Percentiles rank a stretch among this genome's conserved stretches.
Conservation (phyloP, 2,797 vertebrate genomes). For the Miichthys miiuy region DNA sequence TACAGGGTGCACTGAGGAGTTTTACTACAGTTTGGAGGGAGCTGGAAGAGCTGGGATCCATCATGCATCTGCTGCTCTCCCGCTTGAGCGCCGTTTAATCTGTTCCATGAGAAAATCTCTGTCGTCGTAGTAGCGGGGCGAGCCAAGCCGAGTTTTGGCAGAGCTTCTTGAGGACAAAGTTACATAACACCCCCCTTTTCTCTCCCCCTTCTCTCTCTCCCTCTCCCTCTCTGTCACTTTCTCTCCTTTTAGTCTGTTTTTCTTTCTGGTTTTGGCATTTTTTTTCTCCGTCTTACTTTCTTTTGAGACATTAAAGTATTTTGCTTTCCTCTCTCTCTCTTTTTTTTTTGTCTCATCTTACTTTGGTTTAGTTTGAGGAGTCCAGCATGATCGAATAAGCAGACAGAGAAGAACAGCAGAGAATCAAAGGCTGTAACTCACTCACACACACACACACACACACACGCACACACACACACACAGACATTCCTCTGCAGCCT, state of each 20-base stretch:
- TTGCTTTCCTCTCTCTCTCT: background rate
- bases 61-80: constrained; percentile 58
- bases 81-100: constrained; percentile 62
- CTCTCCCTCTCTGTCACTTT: constrained; percentile 21
- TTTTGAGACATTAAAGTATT: constrained; percentile 31
- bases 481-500: constrained; percentile 58
- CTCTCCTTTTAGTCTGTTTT: constrained; percentile 28
- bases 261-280: constrained; percentile 39
- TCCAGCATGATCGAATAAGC: background rate
- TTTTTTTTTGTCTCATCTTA: background rate
- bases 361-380: constrained; percentile 13
- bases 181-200: constrained; percentile 58
- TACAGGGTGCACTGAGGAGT: constrained; percentile 40
- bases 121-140: constrained; percentile 54
- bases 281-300: constrained; percentile 15
- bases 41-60: constrained; percentile 49
- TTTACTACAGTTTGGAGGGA: constrained; percentile 53
- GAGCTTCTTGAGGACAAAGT: constrained; percentile 63
- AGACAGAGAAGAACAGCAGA: background rate
- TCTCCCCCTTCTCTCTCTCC: constrained; percentile 5
- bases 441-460: background rate
- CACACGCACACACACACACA: constrained; percentile 25
- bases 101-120: constrained; percentile 75
- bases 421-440: constrained; percentile 14
- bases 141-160: constrained; percentile 71